phyloP scores from a whole-genome alignment of 2,888 invertebrate genomes.

The Tiphia femorata region DNA sequence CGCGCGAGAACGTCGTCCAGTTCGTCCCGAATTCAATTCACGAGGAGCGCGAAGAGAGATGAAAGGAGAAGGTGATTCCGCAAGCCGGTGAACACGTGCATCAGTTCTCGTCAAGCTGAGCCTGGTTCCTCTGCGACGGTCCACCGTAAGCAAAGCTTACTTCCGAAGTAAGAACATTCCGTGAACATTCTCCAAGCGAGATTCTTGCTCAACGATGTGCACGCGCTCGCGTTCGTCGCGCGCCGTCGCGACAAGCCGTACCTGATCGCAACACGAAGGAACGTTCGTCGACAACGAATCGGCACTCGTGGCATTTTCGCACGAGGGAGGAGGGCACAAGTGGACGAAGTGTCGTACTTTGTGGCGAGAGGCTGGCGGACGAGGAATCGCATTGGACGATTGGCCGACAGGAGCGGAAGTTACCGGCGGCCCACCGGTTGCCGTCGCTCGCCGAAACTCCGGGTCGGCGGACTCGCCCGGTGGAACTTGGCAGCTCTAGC shows the following conservation, averaged over 20 bases:
- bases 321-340: neutral
- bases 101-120: neutral
- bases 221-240: neutral
- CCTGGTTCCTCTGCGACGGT: neutral
- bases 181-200: neutral
- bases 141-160: neutral
- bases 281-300: conserved; percentile 33
- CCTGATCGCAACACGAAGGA: conserved; percentile 50
- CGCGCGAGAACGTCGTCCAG: too few relatives aligned
- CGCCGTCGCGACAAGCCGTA: conserved; percentile 32
- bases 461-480: conserved; percentile 4
- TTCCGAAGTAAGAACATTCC: neutral
- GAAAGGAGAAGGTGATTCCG: conserved; percentile 25
- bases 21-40: too few relatives aligned
- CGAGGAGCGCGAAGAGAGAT: conserved; percentile 14
- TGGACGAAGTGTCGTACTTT: conserved; percentile 9
- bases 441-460: conserved; percentile 50
- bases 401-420: too few relatives aligned
- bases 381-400: too few relatives aligned
- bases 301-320: neutral
- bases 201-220: neutral
- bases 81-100: conserved; percentile 16
- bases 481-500: conserved; percentile 1
- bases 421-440: conserved; percentile 15
- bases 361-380: too few relatives aligned